phyloP scores from a whole-genome alignment of 2,888 invertebrate species.

The Acrobasis repandana region DNA sequence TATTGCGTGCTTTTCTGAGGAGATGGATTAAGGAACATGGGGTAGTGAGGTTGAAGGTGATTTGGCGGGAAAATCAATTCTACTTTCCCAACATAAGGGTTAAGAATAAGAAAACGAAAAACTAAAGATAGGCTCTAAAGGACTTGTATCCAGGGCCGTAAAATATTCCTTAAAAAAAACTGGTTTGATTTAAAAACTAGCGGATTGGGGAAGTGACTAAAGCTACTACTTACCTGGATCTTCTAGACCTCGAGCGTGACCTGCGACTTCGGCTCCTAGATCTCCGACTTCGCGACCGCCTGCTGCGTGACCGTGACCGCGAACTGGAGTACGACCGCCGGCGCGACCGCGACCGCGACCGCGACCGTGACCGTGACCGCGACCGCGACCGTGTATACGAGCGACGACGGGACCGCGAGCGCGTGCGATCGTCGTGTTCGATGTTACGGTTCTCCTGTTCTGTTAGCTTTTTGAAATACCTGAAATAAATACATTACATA shows the following conservation, averaged over 20 bases:
- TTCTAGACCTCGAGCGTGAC: slow-evolving; percentile 56
- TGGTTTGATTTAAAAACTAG: too few relatives aligned
- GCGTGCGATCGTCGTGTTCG: slow-evolving; percentile 65
- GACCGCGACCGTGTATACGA: slow-evolving; percentile 43
- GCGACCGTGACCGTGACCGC: slow-evolving; percentile 44
- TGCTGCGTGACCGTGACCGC: slow-evolving; percentile 41
- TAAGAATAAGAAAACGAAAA: too few relatives aligned
- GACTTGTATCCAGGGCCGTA: too few relatives aligned
- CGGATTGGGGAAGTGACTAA: not conserved
- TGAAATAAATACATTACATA: slow-evolving; percentile 34
- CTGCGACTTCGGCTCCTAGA: slow-evolving; percentile 37
- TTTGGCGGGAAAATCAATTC: too few relatives aligned
- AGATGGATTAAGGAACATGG: too few relatives aligned
- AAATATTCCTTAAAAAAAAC: too few relatives aligned
- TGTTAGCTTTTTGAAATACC: slow-evolving; percentile 66
- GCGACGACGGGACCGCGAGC: slow-evolving; percentile 54
- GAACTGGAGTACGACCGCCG: slow-evolving; percentile 41
- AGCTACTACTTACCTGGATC: slow-evolving; percentile 39
- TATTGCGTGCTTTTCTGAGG: too few relatives aligned
- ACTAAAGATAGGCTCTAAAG: too few relatives aligned
- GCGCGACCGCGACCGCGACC: slow-evolving; percentile 41
- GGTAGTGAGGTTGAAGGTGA: too few relatives aligned
- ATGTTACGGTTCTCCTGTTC: slow-evolving; percentile 78
- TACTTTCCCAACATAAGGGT: too few relatives aligned
- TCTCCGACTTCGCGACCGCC: slow-evolving; percentile 52